Conservation (phyloP, 2,888 invertebrate species). For the Temnothorax rugatulus region DNA sequence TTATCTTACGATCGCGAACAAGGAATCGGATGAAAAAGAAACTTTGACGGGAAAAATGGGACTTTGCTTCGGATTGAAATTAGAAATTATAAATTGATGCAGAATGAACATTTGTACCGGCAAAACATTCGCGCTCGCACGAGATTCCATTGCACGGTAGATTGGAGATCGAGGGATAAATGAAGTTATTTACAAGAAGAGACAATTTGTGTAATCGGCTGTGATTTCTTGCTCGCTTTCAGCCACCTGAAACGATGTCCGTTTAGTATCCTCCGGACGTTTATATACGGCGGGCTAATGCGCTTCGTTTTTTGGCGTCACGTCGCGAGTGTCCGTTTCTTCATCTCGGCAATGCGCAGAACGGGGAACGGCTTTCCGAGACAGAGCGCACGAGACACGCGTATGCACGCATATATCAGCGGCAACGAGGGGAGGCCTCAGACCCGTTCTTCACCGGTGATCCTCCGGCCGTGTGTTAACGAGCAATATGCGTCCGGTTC, state of each 20-base stretch:
- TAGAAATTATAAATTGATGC: background rate
- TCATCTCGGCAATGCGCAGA: constrained; percentile 35
- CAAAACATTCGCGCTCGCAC: background rate
- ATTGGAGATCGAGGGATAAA: constrained; percentile 5
- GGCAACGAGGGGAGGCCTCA: constrained; percentile 72
- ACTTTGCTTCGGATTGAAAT: background rate
- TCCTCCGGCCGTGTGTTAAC: constrained; percentile 71
- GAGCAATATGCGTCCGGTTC: constrained; percentile 73
- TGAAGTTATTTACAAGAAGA: constrained; percentile 36
- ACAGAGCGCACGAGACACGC: constrained; percentile 50
- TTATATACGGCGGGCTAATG: constrained; percentile 37
- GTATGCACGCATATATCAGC: constrained; percentile 67
- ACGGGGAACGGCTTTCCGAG: constrained; percentile 40
- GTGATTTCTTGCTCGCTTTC: constrained; percentile 12
- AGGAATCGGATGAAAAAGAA: background rate
- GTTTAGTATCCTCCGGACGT: constrained; percentile 29
- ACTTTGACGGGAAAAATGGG: too few species aligned
- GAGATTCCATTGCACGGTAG: too few species aligned
- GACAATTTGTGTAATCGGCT: constrained; percentile 30
- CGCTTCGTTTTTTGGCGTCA: constrained; percentile 50
- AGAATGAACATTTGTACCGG: background rate
- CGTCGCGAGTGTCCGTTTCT: constrained; percentile 52
- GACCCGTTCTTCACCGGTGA: constrained; percentile 68
- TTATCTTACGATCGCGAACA: too few species aligned
- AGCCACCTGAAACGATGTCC: constrained; percentile 29